Evolutionary conservation across 53 echinoderm and acorn worm species (phyloP), one percentile per base, ranked within the genome.

Genomic region (Echinometra lucunter): DNA sequence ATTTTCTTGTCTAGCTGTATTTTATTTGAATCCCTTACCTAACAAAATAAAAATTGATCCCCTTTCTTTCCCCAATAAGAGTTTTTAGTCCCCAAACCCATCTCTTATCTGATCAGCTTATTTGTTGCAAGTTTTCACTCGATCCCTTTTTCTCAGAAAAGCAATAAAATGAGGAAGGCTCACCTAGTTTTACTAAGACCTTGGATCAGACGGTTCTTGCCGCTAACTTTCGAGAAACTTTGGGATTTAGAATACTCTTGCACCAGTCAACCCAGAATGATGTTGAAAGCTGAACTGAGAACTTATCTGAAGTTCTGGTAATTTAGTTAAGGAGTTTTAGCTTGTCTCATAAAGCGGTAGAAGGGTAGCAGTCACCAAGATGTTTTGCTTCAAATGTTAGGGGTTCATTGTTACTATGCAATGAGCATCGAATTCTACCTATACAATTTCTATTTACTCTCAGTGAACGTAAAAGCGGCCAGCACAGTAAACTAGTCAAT

Each of bases 31-130:
- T 70, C 30, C 32, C 4, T 53, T 4, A 53, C 53, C 13, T 4
- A 53, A 53, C 1, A 66, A 23, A 70, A 34, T 70, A 70, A 28
- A 18, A 60, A 60, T 60, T 21, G 60, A 60, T 60, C 63, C 25
- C 25, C 19, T 63, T 25, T 63, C 63, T 25, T 25, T 53, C 9
- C n/a, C 66, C 12, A 72, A 72, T 72, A 72, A 72, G 72, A 72
- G 72, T 32, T 34, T 72, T 35, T 13, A 32, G n/a, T 72, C 72
- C 72, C 72, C 16, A 13, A 34, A 72, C 10, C 25, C 2, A 32
- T 72, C 35, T 72, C 72, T 34, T 34, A 72, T 72, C 35, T 15
- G 72, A 72, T 72, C 72, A 72, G 30, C 72, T 72, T 72, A 72
- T 72, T 72, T 34, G 72, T 13, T 72, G 30, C 34, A 30, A 70